These are phyloP conservation scores for Charanyca ferruginea DNA, from an alignment of 2,888 invertebrate species.

Conservation along the genomic window DNA sequence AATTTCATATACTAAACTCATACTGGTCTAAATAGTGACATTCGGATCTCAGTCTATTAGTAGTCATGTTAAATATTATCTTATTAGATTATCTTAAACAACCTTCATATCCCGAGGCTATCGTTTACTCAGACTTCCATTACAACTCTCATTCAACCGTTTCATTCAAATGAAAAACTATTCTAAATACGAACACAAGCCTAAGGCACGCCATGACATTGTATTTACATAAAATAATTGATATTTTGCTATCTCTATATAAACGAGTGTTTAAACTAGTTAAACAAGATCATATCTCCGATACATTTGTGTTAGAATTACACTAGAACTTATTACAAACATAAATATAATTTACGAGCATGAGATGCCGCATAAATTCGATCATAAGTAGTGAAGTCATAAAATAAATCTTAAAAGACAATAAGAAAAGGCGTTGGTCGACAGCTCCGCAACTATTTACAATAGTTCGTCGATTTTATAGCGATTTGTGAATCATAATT, in stretches of 20 bases:
- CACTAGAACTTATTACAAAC: conserved; percentile 55
- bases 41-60: not conserved
- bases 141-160: conserved; percentile 16
- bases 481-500: conserved; percentile 74
- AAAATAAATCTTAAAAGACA: conserved; percentile 77
- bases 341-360: conserved; percentile 71
- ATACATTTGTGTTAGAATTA: conserved; percentile 56
- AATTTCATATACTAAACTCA: no score
- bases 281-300: conserved; percentile 55
- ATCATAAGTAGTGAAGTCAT: conserved; percentile 68
- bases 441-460: conserved; percentile 70
- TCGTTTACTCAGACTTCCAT: conserved; percentile 22
- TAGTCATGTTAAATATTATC: not conserved
- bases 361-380: conserved; percentile 68
- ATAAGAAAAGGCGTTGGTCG: conserved; percentile 70
- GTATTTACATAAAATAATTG: conserved; percentile 63
- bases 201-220: conserved; percentile 46
- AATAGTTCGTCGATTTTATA: conserved; percentile 70
- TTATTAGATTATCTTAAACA: conserved; percentile 58
- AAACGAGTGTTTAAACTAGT: conserved; percentile 52
- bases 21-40: no score
- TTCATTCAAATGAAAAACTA: conserved; percentile 43
- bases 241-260: conserved; percentile 51
- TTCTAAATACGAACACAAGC: conserved; percentile 39
- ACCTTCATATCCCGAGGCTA: conserved; percentile 28